Base-by-base conservation (phyloP, 2,113 vertebrate genomes). In the Microcebus ravelobensis region DNA sequence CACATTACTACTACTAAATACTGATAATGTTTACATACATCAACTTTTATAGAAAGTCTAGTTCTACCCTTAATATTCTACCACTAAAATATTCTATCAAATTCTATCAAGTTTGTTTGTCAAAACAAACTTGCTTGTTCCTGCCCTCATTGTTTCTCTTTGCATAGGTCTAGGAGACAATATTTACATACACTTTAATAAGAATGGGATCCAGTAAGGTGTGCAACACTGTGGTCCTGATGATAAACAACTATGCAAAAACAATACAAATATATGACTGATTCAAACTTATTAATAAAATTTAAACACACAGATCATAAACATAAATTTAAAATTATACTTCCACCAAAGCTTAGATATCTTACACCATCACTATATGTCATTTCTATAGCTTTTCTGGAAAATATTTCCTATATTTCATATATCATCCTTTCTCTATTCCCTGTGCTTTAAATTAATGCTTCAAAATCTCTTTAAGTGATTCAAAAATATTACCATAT, bases 361-460 rank as follows among this genome's bases (percentile, higher is more conserved):
- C 29, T 82, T 83, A 83, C 5, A 70, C 65, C 5, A 34, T 10
- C 29, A 10, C 15, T 50, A 8, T 50, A 8, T 31, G 34, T 95
- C 95, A 68, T 39, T 92, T 94, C 65, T 87, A 42, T 20, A 84
- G n/a, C 68, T 96, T 73, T 97, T 55, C 17, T 88, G 27, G 21
- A n/a, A 93, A 84, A 89, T 15, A 18, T 86, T 95, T 95, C 8
- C 96, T 70, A 91, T 77, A 74, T 97, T 95, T 94, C 82, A 90
- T 0, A 3, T 34, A 52, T 83, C 52, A 83, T 82, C 12, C 34
- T 23, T 73, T 82, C 96, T n/a, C 6, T 96, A 59, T 96, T 68
- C 81, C n/a, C 94, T 61, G 65, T 97, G 96, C 96, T 97, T 98
- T 90, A 98, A 97, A 93, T 97, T 96, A 98, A 88, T 92, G 85